These are phyloP conservation scores for Geothlypis trichas DNA, from an alignment of 2,113 vertebrate species.

Conservation along the genomic window DNA sequence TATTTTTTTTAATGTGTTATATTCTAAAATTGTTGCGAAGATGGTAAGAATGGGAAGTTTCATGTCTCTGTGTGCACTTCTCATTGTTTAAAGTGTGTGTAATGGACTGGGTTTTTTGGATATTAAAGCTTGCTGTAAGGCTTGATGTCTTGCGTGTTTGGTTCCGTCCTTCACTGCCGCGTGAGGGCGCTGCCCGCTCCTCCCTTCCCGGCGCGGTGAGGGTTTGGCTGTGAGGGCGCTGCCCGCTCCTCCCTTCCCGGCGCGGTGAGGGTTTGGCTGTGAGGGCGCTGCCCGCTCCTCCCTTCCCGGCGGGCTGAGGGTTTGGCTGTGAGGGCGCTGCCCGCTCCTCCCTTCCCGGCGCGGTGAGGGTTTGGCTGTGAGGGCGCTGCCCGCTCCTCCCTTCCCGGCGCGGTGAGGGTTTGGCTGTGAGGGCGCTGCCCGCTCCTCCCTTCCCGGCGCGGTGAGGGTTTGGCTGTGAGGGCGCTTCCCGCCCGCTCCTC, in stretches of 20 bases:
- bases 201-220: too few species aligned
- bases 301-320: too few species aligned
- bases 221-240: neutral
- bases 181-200: too few species aligned
- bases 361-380: accelerated
- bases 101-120: neutral
- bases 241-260: neutral
- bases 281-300: too few species aligned
- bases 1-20: neutral
- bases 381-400: too few species aligned
- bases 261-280: accelerated
- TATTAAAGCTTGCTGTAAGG: conserved; percentile 43
- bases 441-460: too few species aligned
- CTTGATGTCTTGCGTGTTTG: accelerated
- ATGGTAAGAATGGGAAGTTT: neutral
- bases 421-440: too few species aligned
- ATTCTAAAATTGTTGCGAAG: neutral
- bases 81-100: conserved; percentile 8
- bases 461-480: too few species aligned
- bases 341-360: accelerated
- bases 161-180: accelerated
- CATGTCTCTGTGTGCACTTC: neutral
- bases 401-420: too few species aligned
- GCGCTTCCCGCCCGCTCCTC: neutral
- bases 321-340: neutral